A percentile compares a stretch with the other conserved stretches of the same genome.
Conservation (phyloP, 2,113 vertebrate species). For the Leuciscus idus region DNA sequence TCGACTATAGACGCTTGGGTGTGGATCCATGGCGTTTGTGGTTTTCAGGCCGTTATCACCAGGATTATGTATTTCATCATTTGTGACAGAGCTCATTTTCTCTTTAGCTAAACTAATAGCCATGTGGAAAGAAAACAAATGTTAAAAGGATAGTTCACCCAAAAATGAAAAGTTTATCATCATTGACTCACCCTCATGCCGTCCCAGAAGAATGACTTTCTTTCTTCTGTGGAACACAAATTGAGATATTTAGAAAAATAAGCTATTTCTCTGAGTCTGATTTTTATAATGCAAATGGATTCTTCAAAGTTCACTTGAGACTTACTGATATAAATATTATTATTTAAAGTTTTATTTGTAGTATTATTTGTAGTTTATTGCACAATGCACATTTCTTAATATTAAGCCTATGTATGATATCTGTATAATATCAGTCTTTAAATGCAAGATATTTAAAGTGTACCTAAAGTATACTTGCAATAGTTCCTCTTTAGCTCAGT, state of each 20-base stretch:
- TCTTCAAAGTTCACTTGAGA: neutral
- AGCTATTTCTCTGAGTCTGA: neutral
- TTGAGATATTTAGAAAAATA: neutral
- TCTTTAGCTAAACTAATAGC: conserved; percentile 54
- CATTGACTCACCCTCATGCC: neutral
- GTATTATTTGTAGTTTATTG: too few species aligned
- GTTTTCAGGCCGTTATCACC: conserved; percentile 68
- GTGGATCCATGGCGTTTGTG: conserved; percentile 61
- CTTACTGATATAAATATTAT: too few species aligned
- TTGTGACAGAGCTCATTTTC: conserved; percentile 61
- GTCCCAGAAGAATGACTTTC: neutral
- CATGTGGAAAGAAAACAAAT: conserved; percentile 6
- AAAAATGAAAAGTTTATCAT: neutral
- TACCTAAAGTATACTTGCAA: too few species aligned
- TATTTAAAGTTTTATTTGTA: too few species aligned
- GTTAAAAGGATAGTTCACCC: neutral
- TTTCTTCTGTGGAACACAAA: neutral
- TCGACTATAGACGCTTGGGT: too few species aligned
- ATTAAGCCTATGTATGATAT: too few species aligned
- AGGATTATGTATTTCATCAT: conserved; percentile 68
- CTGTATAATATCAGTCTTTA: too few species aligned
- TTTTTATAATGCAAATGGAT: neutral
- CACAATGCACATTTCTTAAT: too few species aligned
- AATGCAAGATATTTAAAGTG: too few species aligned
- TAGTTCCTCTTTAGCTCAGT: too few species aligned